A percentile compares a stretch with the other conserved stretches of the same genome.
Conservation (phyloP, 2,888 invertebrate genomes). For the Scrobipalpa costella region DNA sequence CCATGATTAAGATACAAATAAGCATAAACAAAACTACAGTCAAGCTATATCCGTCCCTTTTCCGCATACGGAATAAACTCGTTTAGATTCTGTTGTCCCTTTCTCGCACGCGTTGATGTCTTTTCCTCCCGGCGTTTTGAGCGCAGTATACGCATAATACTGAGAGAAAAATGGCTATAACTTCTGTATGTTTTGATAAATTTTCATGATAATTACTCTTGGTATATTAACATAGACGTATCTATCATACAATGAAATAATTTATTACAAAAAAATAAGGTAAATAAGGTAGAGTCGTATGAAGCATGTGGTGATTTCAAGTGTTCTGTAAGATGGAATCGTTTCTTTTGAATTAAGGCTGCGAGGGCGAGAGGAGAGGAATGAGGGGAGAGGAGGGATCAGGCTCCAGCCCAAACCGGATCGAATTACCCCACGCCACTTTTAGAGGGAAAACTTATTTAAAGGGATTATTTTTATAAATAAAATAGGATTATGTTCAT, state of each 20-base stretch:
- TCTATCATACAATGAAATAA: neutral
- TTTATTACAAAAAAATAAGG: neutral
- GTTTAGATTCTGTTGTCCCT: conserved; percentile 50
- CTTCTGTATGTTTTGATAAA: neutral
- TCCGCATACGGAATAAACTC: conserved; percentile 49
- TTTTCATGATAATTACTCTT: neutral
- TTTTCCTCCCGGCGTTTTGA: conserved; percentile 61
- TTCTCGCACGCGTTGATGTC: conserved; percentile 71
- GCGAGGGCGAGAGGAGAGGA: conserved; percentile 42
- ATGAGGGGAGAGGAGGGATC: conserved; percentile 60
- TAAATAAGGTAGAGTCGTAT: neutral
- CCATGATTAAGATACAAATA: conserved; percentile 63
- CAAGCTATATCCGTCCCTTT: conserved; percentile 58
- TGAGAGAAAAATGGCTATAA: conserved; percentile 27
- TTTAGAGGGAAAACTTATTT: conserved; percentile 38
- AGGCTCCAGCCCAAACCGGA: conserved; percentile 64
- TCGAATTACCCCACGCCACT: conserved; percentile 49
- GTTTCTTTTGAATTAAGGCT: conserved; percentile 64
- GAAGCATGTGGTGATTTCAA: conserved; percentile 30
- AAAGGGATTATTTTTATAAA: neutral
- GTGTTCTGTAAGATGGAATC: conserved; percentile 45
- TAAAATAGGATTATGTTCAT: neutral
- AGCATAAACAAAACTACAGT: conserved; percentile 62
- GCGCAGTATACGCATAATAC: conserved; percentile 50
- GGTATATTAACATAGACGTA: neutral